Evolutionary conservation across 2,113 vertebrate species (phyloP), one percentile per base, ranked within the genome.

Genomic region (Scophthalmus maximus): DNA sequence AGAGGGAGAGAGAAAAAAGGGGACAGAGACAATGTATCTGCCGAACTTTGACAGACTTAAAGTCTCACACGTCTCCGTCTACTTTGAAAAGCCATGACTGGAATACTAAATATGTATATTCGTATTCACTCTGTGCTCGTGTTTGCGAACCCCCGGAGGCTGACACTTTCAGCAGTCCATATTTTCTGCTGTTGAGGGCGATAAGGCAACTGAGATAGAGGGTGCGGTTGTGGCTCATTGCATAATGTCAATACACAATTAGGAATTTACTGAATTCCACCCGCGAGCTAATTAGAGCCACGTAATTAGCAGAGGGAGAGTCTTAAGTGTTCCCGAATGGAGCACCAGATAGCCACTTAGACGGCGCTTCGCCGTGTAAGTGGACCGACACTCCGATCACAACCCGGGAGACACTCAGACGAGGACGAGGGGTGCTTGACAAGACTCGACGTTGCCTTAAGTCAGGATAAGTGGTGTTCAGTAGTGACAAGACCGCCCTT

Each of bases 221-320:
- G 79, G 82, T 77, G 83, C 80, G 74, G 87, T 91, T 86, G 78
- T 86, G 89, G 86, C 82, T 90, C 88, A 89, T 88, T 87, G 88
- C 85, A 83, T 86, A 82, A 89, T 90, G 89, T 93, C 92, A 93
- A 94, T 94, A 92, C 88, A 91, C 92, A 93, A 94, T 94, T 93
- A 94, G 86, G 71, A 58, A 49, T 93, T 86, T 84, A 89, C 88
- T 83, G 87, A 82, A 89, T 91, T 89, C 69, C 51, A 61, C 78
- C 84, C 75, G 46, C 78, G 79, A 92, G 91, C 88, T 93, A 93
- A 94, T 94, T 93, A 92, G 71, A 71, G 76, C 67, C 75, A 72
- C 58, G 79, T 91, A 93, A 93, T 94, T 93, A 93, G 89, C 42
- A 30, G 68, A 77, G 65, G 78, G 81, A 82, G 82, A 88, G 78